Conservation (phyloP, 2,797 vertebrate species). For the Enteromius thamalakanensis region DNA sequence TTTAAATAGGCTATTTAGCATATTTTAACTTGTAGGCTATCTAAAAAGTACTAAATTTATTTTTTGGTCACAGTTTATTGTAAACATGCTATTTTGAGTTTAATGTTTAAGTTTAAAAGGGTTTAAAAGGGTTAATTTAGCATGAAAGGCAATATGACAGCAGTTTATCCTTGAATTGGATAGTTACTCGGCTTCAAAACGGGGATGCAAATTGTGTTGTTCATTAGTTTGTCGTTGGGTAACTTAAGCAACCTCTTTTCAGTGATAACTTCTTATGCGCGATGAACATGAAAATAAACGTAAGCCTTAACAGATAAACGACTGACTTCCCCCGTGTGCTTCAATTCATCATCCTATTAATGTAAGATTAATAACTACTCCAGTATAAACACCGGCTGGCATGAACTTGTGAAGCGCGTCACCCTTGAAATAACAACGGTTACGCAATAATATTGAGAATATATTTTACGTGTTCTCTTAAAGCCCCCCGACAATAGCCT, state of each 20-base stretch:
- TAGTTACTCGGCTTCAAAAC: neutral
- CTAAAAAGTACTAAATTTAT: neutral
- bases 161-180: neutral
- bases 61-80: neutral
- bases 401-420: slow-evolving; percentile 61
- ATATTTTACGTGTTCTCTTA: slow-evolving; percentile 16
- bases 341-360: slow-evolving; percentile 80
- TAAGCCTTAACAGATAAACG: slow-evolving; percentile 59
- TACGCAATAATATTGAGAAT: slow-evolving; percentile 41
- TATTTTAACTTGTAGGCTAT: neutral
- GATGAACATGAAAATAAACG: slow-evolving; percentile 45
- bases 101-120: neutral
- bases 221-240: neutral
- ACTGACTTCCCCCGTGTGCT: slow-evolving; percentile 71
- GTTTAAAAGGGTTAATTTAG: neutral
- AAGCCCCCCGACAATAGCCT: neutral
- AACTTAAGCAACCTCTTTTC: neutral
- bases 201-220: neutral
- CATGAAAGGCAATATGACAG: neutral
- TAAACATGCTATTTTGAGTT: neutral
- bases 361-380: slow-evolving; percentile 82
- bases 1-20: neutral
- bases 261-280: neutral
- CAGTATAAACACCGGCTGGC: slow-evolving; percentile 74
- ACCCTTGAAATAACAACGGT: slow-evolving; percentile 47